Evolutionary conservation across 2,797 vertebrate genomes (phyloP).

Genomic region (Knipowitschia caucasica): DNA sequence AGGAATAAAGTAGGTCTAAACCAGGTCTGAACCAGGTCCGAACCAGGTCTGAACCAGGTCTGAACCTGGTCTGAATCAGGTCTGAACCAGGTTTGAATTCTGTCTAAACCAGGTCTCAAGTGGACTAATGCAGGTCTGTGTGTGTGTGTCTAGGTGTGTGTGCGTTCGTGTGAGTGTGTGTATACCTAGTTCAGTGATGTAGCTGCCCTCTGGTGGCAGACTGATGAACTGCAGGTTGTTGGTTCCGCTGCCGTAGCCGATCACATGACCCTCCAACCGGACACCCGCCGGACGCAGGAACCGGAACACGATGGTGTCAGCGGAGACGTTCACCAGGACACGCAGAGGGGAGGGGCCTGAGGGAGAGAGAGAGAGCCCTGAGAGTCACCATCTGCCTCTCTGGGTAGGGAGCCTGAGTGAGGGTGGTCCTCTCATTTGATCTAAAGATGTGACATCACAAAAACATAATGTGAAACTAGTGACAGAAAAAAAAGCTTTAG

Average conservation of each 20-base stretch:
- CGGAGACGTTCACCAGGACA: constrained; percentile 87
- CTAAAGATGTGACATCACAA: too few relatives aligned
- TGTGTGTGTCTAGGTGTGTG: background rate
- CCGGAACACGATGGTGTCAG: constrained; percentile 86
- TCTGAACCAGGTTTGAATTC: background rate
- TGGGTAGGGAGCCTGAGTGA: too few relatives aligned
- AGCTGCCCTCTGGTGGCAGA: constrained; percentile 82
- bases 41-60: background rate
- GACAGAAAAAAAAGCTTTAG: too few relatives aligned
- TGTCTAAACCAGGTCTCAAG: background rate
- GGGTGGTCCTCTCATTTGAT: too few relatives aligned
- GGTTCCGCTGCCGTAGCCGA: constrained; percentile 88
- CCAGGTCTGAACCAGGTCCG: background rate
- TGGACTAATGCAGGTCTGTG: background rate
- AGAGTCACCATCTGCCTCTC: too few relatives aligned
- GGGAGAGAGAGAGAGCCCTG: too few relatives aligned
- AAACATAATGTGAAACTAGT: too few relatives aligned
- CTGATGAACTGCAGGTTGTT: constrained; percentile 89
- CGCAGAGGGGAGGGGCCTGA: too few relatives aligned
- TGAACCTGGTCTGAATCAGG: background rate
- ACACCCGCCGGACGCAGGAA: constrained; percentile 81
- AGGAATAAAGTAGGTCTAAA: background rate
- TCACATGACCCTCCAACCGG: constrained; percentile 84
- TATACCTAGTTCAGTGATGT: constrained; percentile 85
- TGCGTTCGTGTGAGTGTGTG: background rate